Conservation (phyloP, 1,140 invertebrate species). For the Harlomillsia oculata region DNA sequence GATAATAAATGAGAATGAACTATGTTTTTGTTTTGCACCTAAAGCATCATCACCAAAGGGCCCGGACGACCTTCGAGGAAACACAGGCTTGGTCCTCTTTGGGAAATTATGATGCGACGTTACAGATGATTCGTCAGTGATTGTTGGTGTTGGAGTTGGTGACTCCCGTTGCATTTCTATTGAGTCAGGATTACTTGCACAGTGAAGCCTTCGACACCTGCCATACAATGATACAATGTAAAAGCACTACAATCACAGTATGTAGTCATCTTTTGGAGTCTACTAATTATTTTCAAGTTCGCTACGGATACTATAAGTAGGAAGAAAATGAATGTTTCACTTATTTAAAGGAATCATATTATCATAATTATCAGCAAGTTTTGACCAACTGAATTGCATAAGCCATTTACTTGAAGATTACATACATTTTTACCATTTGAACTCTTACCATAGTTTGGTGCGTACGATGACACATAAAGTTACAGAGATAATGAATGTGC, state of each 20-base stretch:
- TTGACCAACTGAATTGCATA: neutral
- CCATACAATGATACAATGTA: too few relatives aligned
- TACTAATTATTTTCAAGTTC: neutral
- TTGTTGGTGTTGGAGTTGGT: neutral
- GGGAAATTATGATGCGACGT: neutral
- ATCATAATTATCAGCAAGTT: neutral
- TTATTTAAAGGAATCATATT: neutral
- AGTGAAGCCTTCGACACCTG: too few relatives aligned
- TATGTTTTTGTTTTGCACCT: neutral
- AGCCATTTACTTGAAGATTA: neutral
- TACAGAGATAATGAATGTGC: neutral
- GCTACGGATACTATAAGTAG: neutral
- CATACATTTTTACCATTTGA: too few relatives aligned
- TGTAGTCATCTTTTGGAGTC: too few relatives aligned
- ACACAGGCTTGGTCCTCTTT: neutral
- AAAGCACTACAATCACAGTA: too few relatives aligned
- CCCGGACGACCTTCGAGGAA: neutral
- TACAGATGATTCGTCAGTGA: neutral
- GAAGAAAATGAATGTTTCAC: neutral
- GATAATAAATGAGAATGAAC: neutral
- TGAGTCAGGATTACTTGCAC: neutral
- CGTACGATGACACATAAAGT: neutral
- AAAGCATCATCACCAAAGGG: slow-evolving; percentile 5
- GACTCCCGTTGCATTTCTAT: neutral
- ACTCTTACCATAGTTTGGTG: slow-evolving; percentile 3